These are phyloP conservation scores for Heteromyza rotundicornis DNA, from an alignment of 2,888 invertebrate genomes.

Conservation along the genomic window DNA sequence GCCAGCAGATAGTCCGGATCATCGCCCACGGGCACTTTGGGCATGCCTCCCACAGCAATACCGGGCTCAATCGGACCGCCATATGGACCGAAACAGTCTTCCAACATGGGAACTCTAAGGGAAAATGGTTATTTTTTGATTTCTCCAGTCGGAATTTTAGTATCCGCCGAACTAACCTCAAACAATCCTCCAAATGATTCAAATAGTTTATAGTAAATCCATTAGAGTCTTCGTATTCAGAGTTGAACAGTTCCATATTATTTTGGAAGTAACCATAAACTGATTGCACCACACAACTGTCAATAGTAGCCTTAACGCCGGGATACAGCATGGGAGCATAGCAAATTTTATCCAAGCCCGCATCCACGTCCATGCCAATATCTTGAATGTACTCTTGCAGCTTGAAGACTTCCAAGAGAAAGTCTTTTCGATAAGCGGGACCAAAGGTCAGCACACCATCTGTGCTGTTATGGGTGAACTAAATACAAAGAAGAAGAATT, in stretches of 20 bases:
- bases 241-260: slow-evolving; percentile 64
- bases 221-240: slow-evolving; percentile 39
- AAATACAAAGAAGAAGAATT: not conserved
- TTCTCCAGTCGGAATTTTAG: not conserved
- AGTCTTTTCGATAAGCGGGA: slow-evolving; percentile 79
- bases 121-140: slow-evolving; percentile 20
- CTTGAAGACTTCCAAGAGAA: slow-evolving; percentile 74
- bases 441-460: slow-evolving; percentile 69
- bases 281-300: slow-evolving; percentile 82
- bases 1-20: slow-evolving; percentile 68
- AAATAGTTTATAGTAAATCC: slow-evolving; percentile 63
- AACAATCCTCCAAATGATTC: slow-evolving; percentile 55
- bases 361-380: slow-evolving; percentile 66
- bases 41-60: slow-evolving; percentile 82
- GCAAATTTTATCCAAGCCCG: slow-evolving; percentile 76
- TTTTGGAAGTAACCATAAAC: slow-evolving; percentile 80
- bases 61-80: slow-evolving; percentile 90
- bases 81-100: slow-evolving; percentile 79
- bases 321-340: slow-evolving; percentile 80
- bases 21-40: slow-evolving; percentile 64
- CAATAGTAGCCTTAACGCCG: slow-evolving; percentile 65
- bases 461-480: slow-evolving; percentile 61
- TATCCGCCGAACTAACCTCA: slow-evolving; percentile 44
- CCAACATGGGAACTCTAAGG: slow-evolving; percentile 66
- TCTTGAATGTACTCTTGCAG: slow-evolving; percentile 72